Evolutionary conservation across 2,888 invertebrate genomes (phyloP), one percentile per base, ranked within the genome.

Genomic region (Tetramorium bicarinatum): DNA sequence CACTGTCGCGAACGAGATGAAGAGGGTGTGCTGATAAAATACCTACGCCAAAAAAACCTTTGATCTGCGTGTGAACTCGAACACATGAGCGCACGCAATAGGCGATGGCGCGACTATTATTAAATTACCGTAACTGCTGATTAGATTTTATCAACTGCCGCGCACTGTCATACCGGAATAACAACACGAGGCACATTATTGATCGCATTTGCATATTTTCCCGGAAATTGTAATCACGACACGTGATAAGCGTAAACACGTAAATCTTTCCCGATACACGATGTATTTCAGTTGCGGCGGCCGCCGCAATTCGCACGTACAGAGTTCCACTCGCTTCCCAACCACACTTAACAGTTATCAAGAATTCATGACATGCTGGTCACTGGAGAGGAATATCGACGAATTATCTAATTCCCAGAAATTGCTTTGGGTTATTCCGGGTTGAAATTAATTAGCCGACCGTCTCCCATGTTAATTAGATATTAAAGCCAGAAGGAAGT

Each of bases 361-460:
- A 13, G 13, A 41, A 77, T 66, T 76, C 66, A 64, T 13, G n/a
- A 76, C 38, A 13, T 15, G 25, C 25, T 2, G 38, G 34, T 54
- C 52, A 13, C 52, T 25, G 18, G 64, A 21, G 64, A 62, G 25
- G 38, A 76, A 59, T 44, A 76, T 76, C 66, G 66, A 66, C 52
- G 25, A 77, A 66, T 54, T 54, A 29, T 41, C 38, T 64, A 77
- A 77, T 77, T 77, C n/a, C n/a, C 8, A 18, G 52, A 76, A 66
- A 41, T 54, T 54, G 18, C 67, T 25, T 49, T 29, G 21, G 8
- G 47, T 44, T 72, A 56, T 72, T 44, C 13, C 44, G n/a, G 44
- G 25, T 18, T 41, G 66, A 66, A 76, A 76, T 76, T 66, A 87
- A 84, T 71, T 69, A 64, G 49, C 82, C 72, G 71, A 29, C n/a